Evolutionary conservation across 2,888 invertebrate genomes (phyloP), one percentile per base, ranked within the genome.

Genomic region (Parthenolecanium corni): DNA sequence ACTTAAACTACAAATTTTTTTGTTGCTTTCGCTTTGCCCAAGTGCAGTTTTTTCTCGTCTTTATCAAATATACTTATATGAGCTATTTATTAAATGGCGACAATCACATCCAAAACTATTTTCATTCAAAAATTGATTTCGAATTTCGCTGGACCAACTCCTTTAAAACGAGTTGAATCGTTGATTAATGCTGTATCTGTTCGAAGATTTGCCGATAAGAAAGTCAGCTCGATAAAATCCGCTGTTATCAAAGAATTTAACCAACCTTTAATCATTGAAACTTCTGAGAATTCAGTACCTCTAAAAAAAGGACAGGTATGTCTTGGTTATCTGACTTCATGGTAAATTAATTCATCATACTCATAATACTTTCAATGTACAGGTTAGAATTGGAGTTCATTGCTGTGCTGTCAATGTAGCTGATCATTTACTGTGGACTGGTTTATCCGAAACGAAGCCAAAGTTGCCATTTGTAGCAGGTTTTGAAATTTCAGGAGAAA

Each of bases 381-480:
- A 83, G 80, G 79, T 83, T n/a, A 72, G 82, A 64, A 76, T 85
- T 14, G 76, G 78, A 67, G 80, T 83, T 0, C 76, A 80, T 67
- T 79, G 79, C 66, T 81, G 82, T 69, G 81, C 82, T 61, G 74
- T 85, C n/a, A 85, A 84, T 72, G 77, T 79, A 52, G 75, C 79
- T 1, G 85, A 85, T 72, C 73, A 79, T 44, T 71, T 79, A 44
- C 74, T 78, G 66, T 76, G 78, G 66, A 72, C 75, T 67, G 80
- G 79, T 64, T 73, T 74, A 42, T 75, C 77, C 65, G 75, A 74
- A 3, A 70, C 69, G 1, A 72, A 77, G 66, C 75, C 76, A 3
- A 70, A 70, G 38, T 70, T 78, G 47, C 83, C 84, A 0, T 78
- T 80, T 69, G 73, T 80, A 24, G 82, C 84, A 58, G 85, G 85